Conservation (phyloP, 2,797 vertebrate species). For the Spinus olivaceus region DNA sequence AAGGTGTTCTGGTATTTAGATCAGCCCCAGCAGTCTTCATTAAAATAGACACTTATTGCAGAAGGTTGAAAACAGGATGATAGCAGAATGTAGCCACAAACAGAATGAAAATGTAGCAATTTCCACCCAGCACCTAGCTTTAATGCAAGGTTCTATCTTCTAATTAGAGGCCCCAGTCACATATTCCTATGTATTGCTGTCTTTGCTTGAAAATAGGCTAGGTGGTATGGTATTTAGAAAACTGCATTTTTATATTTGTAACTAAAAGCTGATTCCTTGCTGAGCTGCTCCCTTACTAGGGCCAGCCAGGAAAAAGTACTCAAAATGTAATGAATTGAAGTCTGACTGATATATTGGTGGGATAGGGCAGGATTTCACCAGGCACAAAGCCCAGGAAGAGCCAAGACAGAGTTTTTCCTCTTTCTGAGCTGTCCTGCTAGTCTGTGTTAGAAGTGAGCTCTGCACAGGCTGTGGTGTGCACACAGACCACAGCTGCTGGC, state of each 20-base stretch:
- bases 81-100: conserved; percentile 13
- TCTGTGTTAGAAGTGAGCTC: background rate
- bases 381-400: background rate
- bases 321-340: conserved; percentile 16
- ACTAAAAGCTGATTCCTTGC: background rate
- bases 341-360: background rate
- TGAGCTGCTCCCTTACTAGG: conserved; percentile 1
- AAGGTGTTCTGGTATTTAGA: background rate
- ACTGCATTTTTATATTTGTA: conserved; percentile 31
- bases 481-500: background rate
- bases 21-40: background rate
- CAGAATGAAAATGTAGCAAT: background rate
- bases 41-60: background rate
- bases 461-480: background rate
- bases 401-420: background rate
- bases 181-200: conserved; percentile 8
- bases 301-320: background rate
- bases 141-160: conserved; percentile 25
- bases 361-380: background rate
- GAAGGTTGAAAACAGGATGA: background rate
- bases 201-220: conserved; percentile 24
- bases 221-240: background rate
- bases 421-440: background rate
- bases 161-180: background rate
- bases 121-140: background rate